Base-by-base conservation (phyloP, 2,888 invertebrate genomes). In the Platycheirus rosarum region DNA sequence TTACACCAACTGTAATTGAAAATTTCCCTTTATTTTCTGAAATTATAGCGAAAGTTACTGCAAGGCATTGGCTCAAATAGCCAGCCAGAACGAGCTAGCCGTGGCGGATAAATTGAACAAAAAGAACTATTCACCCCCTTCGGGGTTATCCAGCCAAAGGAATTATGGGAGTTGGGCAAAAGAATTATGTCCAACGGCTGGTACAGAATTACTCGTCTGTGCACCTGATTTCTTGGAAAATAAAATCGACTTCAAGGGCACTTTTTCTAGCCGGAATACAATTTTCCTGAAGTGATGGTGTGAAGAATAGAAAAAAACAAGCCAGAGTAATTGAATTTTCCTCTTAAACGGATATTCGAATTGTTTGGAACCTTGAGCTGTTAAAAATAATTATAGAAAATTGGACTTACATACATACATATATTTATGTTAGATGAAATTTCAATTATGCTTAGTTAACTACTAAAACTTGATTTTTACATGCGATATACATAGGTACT, bases 1-100 rank as follows among this genome's bases (percentile, higher is more conserved):
- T 55, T 48, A 76, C 70, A 60, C 76, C 63, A 70, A 63, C 62
- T 63, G 48, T 63, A 70, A 76, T 76, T 70, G 70, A 76, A 70
- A 69, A 69, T 76, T 55, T 29, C 37, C 40, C 49, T 69, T 53
- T 76, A 44, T 63, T 48, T 60, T 69, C 40, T 46, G 32, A 44
- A 69, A 63, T 69, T 63, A 63, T 62, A 71, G 69, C 40, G 69
- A 73, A 79, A 49, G 32, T 69, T 63, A 26, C 55, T 35, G 20
- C 26, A 2, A 18, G 16, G 13, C 18, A 14, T 23, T 49, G 49
- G 40, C 23, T 16, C 14, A 32, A 74, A 16, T 42, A 29, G 23
- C 18, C 13, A 49, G 14, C 35, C 7, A 18, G 26, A 40, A 26
- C 55, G 8, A 49, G 16, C 37, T 51, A 42, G 32, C 23, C 3